Percentiles rank a stretch among this genome's conserved stretches.
Evolutionary conservation across 2,888 invertebrate species (phyloP).

Genomic region (Dusona sp.): DNA sequence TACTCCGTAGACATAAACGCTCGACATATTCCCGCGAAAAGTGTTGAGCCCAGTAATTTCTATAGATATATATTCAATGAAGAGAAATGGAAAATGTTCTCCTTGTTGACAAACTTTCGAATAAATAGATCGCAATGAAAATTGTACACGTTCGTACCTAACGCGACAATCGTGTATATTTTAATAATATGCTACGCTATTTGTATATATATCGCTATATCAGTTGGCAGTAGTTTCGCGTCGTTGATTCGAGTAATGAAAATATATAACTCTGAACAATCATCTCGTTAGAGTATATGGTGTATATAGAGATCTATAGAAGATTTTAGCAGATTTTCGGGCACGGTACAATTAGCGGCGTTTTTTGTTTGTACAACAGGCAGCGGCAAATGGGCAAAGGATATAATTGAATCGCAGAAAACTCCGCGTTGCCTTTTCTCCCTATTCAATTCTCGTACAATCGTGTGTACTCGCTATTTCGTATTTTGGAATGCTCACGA

Average conservation of each 20-base stretch:
- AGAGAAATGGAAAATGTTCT: too few species aligned
- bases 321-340: not conserved
- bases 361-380: slow-evolving; percentile 9
- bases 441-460: not conserved
- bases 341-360: not conserved
- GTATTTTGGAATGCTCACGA: slow-evolving; percentile 14
- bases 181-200: slow-evolving; percentile 3
- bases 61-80: too few species aligned
- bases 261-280: slow-evolving; percentile 39
- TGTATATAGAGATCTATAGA: slow-evolving; percentile 12
- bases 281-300: not conserved
- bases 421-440: slow-evolving; percentile 10
- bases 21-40: too few species aligned
- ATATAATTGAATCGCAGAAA: not conserved
- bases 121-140: not conserved
- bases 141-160: not conserved
- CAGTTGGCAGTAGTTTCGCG: slow-evolving; percentile 22
- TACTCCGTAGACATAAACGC: too few species aligned
- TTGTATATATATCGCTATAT: slow-evolving; percentile 10
- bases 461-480: slow-evolving; percentile 5
- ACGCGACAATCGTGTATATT: not conserved
- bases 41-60: too few species aligned
- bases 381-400: not conserved
- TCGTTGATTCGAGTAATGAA: slow-evolving; percentile 27
- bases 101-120: too few species aligned